A percentile compares a stretch with the other conserved stretches of the same genome.
Evolutionary conservation across 2,888 invertebrate genomes (phyloP).

Genomic region (Halictus quadricinctus): DNA sequence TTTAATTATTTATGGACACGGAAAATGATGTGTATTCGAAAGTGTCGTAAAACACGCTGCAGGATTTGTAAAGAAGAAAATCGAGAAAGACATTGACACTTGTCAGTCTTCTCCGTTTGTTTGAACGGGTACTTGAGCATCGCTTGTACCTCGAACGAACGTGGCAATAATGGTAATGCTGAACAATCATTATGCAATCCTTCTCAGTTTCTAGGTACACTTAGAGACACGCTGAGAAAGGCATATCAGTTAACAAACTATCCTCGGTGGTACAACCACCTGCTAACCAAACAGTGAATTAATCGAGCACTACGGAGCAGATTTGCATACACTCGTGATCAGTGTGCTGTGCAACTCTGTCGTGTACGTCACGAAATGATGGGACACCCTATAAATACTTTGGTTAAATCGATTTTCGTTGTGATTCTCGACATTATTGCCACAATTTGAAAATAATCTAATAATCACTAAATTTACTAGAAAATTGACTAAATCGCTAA

Average conservation of each 20-base stretch:
- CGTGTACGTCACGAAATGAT: background rate
- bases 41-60: background rate
- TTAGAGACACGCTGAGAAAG: background rate
- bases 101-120: background rate
- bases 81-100: background rate
- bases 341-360: background rate
- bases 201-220: slow-evolving; percentile 11
- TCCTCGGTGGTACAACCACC: slow-evolving; percentile 10
- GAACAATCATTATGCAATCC: slow-evolving; percentile 14
- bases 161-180: slow-evolving; percentile 10
- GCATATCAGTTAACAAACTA: background rate
- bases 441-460: too few species aligned
- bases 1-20: too few species aligned
- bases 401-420: too few species aligned
- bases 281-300: slow-evolving; percentile 15
- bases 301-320: background rate
- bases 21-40: background rate
- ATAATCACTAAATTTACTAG: too few species aligned
- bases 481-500: too few species aligned
- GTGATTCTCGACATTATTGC: too few species aligned
- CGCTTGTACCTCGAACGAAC: background rate
- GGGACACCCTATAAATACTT: background rate
- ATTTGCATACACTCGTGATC: background rate
- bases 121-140: background rate
- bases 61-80: background rate